Evolutionary conservation across 2,113 vertebrate genomes (phyloP), one percentile per base, ranked within the genome.

Genomic region (Mastomys natalensis): DNA sequence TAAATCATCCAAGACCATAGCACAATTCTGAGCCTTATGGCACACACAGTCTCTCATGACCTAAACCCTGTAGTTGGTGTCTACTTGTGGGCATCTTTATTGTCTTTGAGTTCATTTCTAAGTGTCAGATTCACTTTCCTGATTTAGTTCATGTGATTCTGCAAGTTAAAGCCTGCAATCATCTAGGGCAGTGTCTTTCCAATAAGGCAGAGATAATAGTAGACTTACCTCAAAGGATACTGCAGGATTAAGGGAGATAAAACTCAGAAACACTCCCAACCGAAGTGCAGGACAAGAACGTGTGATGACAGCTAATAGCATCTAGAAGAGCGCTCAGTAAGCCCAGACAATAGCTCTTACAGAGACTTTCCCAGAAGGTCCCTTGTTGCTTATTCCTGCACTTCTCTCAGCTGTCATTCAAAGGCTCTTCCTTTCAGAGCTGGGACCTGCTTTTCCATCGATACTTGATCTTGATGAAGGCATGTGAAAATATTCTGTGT

Each of bases 31-130:
- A n/a, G 19, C 87, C 92, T 87, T 78, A 5, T 40, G 53, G 74
- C 4, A 2, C 11, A 16, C 24, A 15, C 43, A 81, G 89, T 93
- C 84, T 87, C 76, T 96, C 19, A 19, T 19, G 80, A 92, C 24
- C 51, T 74, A 17, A 53, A 53, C 26, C 26, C 15, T 26, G 77
- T 74, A 37, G 72, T 76, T 81, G 45, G 76, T 87, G n/a, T 81
- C 74, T 48, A 21, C 21, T 70, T 89, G 78, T 24, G 86, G 58
- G 48, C 72, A 26, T 86, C 55, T 87, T 89, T 3, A 26, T 4
- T 37, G 13, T 66, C 80, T 95, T 96, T 90, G 84, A 81, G 87
- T 45, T 87, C 72, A 84, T 84, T 48, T 58, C 92, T 95, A 92
- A 76, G 78, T 80, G 40, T 93, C 90, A 90, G 80, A 62, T 53